These are phyloP conservation scores for Myiothlypis chrysogaster DNA, from an alignment of 2,797 vertebrate genomes.

Conservation along the genomic window DNA sequence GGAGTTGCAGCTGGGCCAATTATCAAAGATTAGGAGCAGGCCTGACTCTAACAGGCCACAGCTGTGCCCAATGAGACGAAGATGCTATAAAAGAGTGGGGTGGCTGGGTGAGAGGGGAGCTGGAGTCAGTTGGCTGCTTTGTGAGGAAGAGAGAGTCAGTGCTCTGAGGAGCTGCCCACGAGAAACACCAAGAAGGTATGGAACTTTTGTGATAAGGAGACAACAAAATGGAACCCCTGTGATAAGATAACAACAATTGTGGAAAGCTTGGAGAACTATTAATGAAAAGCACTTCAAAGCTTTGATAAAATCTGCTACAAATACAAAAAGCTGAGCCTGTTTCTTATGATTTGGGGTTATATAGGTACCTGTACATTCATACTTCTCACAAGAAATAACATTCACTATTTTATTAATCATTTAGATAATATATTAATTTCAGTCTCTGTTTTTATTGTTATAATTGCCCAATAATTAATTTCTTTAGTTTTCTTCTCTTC, in stretches of 20 bases:
- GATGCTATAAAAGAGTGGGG: neutral
- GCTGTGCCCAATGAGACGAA: neutral
- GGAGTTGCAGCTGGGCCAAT: neutral
- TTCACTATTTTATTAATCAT: neutral
- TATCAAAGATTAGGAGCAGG: neutral
- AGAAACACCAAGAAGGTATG: neutral
- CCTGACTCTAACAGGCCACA: neutral
- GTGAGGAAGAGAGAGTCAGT: no score
- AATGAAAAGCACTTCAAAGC: neutral
- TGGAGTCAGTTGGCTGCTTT: neutral
- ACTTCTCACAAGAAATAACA: neutral
- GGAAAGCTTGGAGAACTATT: neutral
- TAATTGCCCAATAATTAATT: neutral
- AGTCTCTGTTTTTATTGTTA: neutral
- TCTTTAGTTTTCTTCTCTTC: neutral
- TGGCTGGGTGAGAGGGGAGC: accelerated
- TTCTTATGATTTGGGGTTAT: neutral
- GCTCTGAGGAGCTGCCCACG: accelerated
- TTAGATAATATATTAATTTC: neutral
- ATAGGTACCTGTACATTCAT: neutral
- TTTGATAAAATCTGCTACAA: neutral
- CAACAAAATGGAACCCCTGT: neutral
- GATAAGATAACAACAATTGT: accelerated
- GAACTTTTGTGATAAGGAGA: no score
- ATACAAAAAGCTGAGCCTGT: neutral